Percentiles rank a stretch among this genome's conserved stretches.
Conservation (phyloP, 2,113 vertebrate species). For the Nothobranchius furzeri region DNA sequence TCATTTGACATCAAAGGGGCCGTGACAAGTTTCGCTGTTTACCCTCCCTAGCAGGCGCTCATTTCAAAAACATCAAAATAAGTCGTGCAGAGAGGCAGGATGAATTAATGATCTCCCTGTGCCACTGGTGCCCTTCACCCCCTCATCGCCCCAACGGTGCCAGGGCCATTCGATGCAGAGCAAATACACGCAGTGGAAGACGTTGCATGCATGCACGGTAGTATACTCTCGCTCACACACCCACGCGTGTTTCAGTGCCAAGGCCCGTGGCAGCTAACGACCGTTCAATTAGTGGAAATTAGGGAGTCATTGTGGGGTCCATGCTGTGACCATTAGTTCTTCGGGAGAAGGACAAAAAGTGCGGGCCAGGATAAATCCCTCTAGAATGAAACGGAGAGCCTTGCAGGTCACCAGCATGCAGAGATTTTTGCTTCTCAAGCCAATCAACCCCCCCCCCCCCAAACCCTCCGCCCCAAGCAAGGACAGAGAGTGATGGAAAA, state of each 20-base stretch:
- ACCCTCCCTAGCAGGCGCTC: slow-evolving; percentile 73
- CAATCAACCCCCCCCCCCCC: slow-evolving; percentile 40
- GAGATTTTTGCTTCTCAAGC: slow-evolving; percentile 24
- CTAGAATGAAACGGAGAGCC: slow-evolving; percentile 52
- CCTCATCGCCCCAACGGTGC: slow-evolving; percentile 40
- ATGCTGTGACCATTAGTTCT: slow-evolving; percentile 76
- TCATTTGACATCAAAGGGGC: slow-evolving; percentile 74
- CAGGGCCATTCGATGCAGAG: slow-evolving; percentile 63
- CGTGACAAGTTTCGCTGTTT: slow-evolving; percentile 68
- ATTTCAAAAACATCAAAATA: slow-evolving; percentile 82
- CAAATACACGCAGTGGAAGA: slow-evolving; percentile 40
- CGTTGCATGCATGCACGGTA: slow-evolving; percentile 22
- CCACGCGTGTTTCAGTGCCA: slow-evolving; percentile 48
- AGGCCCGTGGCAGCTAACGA: slow-evolving; percentile 73
- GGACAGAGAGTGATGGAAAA: not conserved
- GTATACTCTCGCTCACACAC: slow-evolving; percentile 16
- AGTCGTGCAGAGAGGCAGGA: slow-evolving; percentile 70
- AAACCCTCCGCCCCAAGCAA: not conserved
- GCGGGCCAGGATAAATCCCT: slow-evolving; percentile 68
- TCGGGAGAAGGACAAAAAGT: slow-evolving; percentile 61
- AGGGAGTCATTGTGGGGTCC: slow-evolving; percentile 75
- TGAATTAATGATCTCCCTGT: slow-evolving; percentile 78
- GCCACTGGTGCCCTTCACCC: slow-evolving; percentile 60
- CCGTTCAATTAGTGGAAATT: slow-evolving; percentile 80
- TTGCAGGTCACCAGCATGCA: slow-evolving; percentile 49